A percentile compares a stretch with the other conserved stretches of the same genome.
Conservation (phyloP, 2,888 invertebrate species). For the Macrosoma leucophasiata region DNA sequence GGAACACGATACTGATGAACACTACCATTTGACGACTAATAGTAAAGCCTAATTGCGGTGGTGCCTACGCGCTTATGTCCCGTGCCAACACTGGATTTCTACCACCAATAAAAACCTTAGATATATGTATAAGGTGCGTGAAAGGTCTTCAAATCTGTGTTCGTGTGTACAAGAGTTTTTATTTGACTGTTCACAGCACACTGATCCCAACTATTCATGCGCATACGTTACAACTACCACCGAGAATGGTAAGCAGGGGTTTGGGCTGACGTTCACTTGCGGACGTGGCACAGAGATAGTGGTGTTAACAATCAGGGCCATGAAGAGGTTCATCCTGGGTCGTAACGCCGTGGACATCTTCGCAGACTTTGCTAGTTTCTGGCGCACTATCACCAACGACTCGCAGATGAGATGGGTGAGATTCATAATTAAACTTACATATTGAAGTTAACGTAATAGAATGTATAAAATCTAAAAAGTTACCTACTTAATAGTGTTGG, state of each 20-base stretch:
- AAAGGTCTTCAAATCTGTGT: too few species aligned
- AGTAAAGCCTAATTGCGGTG: too few species aligned
- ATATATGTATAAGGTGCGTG: too few species aligned
- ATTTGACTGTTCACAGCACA: constrained; percentile 76
- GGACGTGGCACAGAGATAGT: constrained; percentile 94
- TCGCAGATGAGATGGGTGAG: constrained; percentile 93
- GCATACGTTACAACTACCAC: constrained; percentile 90
- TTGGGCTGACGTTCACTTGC: constrained; percentile 91
- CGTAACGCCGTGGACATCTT: constrained; percentile 82
- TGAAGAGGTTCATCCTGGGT: constrained; percentile 82
- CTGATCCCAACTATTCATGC: constrained; percentile 93
- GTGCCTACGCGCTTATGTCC: too few species aligned
- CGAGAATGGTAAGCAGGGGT: constrained; percentile 79
- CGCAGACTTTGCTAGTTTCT: constrained; percentile 84
- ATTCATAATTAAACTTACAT: too few species aligned
- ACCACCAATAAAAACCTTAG: too few species aligned
- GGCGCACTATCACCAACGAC: constrained; percentile 89
- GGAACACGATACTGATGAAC: too few species aligned
- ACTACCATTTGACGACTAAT: too few species aligned
- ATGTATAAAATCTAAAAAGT: too few species aligned
- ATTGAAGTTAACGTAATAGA: too few species aligned
- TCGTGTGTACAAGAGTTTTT: background rate
- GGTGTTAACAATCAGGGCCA: constrained; percentile 82
- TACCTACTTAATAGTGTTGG: too few species aligned
- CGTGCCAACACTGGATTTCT: too few species aligned